phyloP scores from a whole-genome alignment of 2,797 vertebrate species.

The Crotalus adamanteus region DNA sequence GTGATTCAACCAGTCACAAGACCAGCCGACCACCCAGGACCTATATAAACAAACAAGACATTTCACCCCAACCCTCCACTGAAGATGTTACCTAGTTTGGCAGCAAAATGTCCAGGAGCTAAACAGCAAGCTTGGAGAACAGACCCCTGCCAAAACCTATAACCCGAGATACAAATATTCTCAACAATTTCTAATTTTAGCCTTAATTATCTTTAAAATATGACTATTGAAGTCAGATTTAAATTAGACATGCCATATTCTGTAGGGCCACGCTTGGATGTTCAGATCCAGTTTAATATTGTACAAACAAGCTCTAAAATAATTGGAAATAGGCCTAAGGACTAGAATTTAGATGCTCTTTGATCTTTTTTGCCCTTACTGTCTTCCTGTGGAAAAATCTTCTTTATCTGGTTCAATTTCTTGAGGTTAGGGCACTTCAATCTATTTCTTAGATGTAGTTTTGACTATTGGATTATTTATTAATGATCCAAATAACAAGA shows the following conservation, averaged over 20 bases:
- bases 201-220: background rate
- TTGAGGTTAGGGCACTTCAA: background rate
- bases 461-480: background rate
- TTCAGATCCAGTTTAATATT: background rate
- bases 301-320: background rate
- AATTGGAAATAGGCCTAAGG: background rate
- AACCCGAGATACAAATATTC: no score
- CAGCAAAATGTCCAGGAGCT: no score
- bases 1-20: no score
- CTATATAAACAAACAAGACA: no score
- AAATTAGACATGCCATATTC: background rate
- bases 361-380: background rate
- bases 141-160: no score
- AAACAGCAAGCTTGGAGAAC: no score
- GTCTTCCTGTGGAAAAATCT: background rate
- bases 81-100: no score
- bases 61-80: no score
- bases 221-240: background rate
- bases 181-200: background rate
- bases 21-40: no score
- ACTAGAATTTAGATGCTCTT: background rate
- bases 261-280: background rate
- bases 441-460: background rate
- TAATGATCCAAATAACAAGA: background rate
- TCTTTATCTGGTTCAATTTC: background rate